Evolutionary conservation across 2,888 invertebrate genomes (phyloP), one percentile per base, ranked within the genome.

Genomic region (Sthenelais limicola): DNA sequence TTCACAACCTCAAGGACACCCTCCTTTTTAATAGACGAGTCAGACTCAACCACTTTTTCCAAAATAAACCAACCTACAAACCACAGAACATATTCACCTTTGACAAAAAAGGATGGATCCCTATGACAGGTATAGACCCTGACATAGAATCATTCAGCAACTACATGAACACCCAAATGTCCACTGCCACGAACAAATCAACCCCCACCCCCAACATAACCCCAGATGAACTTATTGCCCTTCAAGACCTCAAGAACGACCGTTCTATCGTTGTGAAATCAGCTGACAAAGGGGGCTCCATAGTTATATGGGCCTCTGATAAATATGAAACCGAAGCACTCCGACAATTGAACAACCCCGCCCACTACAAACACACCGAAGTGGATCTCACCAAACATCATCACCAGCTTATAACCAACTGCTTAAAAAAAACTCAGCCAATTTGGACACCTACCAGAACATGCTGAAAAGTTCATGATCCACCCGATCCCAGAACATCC

Each of bases 281-380:
- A 3, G 56, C 56, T 12, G 56, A 56, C 32, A 56, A 56, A 56
- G 56, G 56, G 28, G 56, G 56, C 12, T 32, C 56, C 5, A 28
- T 56, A 56, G 56, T 56, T 5, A 4, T 56, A 1, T 12, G 12
- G 30, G 56, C 18, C 56, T 15, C 30, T 1, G 18, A 5, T n/a
- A 1, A 5, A 7, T 56, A 56, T 33, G 18, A n/a, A 2, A 12
- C 1, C 2, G 56, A 56, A 21, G 56, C 30, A 2, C 30, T n/a
- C 56, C 30, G 56, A 1, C 56, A 56, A 56, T n/a, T 56, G 12
- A 30, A 12, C 32, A 32, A 56, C 56, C 2, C 1, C n/a, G 15
- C 12, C 1, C 32, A 56, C 30, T 56, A 56, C 21, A 21, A 56
- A 32, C 26, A 1, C 18, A 12, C 30, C 3, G 1, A 3, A 1